Percentiles rank a stretch among this genome's conserved stretches.
Evolutionary conservation across 2,888 invertebrate genomes (phyloP).

Genomic region (Autographa pulchrina): DNA sequence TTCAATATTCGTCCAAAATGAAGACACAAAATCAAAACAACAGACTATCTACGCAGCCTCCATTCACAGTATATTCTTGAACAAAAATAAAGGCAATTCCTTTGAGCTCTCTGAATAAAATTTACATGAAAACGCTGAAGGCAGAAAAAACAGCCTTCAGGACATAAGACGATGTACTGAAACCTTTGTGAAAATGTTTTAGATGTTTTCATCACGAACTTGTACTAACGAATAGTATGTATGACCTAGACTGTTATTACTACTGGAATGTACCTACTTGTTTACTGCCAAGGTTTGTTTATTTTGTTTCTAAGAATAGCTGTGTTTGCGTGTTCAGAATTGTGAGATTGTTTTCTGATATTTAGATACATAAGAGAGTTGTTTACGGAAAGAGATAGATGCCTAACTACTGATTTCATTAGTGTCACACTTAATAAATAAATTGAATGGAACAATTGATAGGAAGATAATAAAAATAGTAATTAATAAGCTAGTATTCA

Average conservation of each 20-base stretch:
- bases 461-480: too few species aligned
- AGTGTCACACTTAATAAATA: too few species aligned
- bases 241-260: not conserved
- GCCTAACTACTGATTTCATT: too few species aligned
- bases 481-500: too few species aligned
- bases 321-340: not conserved
- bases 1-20: not conserved
- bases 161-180: not conserved
- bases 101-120: slow-evolving; percentile 31
- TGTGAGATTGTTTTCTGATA: not conserved
- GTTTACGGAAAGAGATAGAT: not conserved
- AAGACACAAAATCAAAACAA: not conserved
- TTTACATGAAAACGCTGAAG: slow-evolving; percentile 30
- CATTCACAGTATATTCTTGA: not conserved
- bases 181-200: slow-evolving; percentile 9
- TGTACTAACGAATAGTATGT: not conserved
- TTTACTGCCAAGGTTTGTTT: not conserved
- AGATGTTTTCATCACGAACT: not conserved
- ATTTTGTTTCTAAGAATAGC: not conserved
- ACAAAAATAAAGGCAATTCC: slow-evolving; percentile 8
- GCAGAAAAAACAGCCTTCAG: slow-evolving; percentile 9
- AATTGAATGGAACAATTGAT: too few species aligned
- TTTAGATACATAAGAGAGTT: not conserved
- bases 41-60: not conserved
- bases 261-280: not conserved